A percentile compares a stretch with the other conserved stretches of the same genome.
Evolutionary conservation across 1,140 invertebrate species (phyloP).

Genomic region (Hylaeus anthracinus): DNA sequence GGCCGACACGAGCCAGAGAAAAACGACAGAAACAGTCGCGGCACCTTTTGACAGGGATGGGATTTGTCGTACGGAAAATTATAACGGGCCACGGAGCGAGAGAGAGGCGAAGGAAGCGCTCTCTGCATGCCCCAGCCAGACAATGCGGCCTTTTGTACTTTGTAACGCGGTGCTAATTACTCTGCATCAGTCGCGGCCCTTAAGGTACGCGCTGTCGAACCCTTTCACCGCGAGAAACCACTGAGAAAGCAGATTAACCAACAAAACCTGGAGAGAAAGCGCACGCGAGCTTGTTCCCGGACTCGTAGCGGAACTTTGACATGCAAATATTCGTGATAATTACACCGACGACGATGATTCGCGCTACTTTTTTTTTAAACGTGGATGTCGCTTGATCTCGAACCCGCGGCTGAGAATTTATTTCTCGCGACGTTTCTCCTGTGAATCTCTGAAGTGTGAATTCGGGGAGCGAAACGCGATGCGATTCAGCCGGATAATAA

Average conservation of each 20-base stretch:
- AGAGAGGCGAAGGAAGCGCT: neutral
- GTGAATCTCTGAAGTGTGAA: neutral
- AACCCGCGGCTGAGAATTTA: neutral
- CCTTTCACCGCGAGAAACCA: constrained; percentile 59
- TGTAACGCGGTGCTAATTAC: constrained; percentile 73
- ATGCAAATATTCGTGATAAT: constrained; percentile 32
- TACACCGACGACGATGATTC: constrained; percentile 15
- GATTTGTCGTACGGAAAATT: constrained; percentile 71
- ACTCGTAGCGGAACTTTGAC: neutral
- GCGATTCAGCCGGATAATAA: neutral
- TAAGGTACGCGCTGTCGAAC: constrained; percentile 57
- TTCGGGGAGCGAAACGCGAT: neutral
- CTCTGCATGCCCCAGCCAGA: constrained; percentile 41
- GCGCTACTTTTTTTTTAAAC: neutral
- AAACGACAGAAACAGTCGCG: neutral
- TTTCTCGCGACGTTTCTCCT: neutral
- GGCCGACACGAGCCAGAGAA: constrained; percentile 1
- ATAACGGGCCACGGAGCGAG: neutral
- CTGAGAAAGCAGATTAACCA: constrained; percentile 58
- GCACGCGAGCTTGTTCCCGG: constrained; percentile 26
- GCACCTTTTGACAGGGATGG: constrained; percentile 64
- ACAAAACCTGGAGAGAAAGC: constrained; percentile 18
- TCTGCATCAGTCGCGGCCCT: constrained; percentile 61
- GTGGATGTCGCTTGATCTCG: neutral
- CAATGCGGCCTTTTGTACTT: constrained; percentile 73